Percentiles rank a stretch among this genome's conserved stretches.
Conservation (phyloP, 2,797 vertebrate species). For the Bradypus variegatus region DNA sequence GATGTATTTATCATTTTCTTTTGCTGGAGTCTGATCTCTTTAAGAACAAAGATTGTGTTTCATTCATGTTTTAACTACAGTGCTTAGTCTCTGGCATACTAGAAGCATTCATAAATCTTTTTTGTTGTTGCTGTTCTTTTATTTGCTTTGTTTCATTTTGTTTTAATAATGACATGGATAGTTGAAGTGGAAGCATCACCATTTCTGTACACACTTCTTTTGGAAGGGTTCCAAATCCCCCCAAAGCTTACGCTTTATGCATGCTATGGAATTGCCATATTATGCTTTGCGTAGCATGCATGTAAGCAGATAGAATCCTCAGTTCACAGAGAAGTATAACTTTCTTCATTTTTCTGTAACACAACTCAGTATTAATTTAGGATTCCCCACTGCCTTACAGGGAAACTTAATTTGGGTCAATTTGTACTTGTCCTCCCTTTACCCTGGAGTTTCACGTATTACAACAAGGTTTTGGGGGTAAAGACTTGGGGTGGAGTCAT, state of each 20-base stretch:
- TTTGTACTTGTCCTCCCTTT: background rate
- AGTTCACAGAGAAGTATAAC: background rate
- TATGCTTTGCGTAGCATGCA: background rate
- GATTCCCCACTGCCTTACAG: background rate
- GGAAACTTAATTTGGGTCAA: background rate
- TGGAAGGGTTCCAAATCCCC: background rate
- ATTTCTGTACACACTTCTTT: background rate
- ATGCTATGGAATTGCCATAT: background rate
- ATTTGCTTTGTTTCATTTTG: background rate
- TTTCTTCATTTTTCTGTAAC: background rate
- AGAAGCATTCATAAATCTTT: background rate
- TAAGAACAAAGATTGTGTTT: background rate
- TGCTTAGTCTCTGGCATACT: background rate
- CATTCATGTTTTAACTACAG: background rate
- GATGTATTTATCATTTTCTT: no score
- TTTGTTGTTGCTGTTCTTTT: background rate
- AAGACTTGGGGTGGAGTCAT: background rate
- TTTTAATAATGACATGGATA: background rate
- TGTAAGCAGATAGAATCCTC: background rate
- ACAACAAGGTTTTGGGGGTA: no score
- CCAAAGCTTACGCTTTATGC: background rate
- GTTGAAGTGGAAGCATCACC: background rate
- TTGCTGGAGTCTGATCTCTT: background rate
- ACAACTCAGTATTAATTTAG: background rate
- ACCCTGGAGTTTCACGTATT: background rate